phyloP scores from a whole-genome alignment of 1,140 invertebrate species.

The Cardiocondyla obscurior region DNA sequence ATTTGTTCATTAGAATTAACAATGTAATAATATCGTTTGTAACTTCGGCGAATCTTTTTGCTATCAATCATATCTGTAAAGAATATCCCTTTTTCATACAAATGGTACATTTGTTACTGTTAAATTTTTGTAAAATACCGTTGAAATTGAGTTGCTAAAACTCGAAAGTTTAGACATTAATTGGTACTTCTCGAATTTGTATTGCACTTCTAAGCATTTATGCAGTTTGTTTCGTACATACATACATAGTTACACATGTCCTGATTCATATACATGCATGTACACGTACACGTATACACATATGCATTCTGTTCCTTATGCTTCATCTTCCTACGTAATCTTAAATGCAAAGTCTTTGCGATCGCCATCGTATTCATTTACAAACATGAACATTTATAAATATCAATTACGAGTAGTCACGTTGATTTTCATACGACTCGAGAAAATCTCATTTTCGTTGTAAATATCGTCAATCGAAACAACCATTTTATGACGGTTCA shows the following conservation, averaged over 20 bases:
- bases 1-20: conserved; percentile 60
- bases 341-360: conserved; percentile 1
- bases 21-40: conserved; percentile 5
- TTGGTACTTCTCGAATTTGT: conserved; percentile 38
- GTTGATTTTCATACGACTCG: conserved; percentile 7
- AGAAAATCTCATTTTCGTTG: conserved; percentile 19
- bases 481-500: neutral
- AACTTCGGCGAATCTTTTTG: conserved; percentile 34
- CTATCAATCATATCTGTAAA: conserved; percentile 9
- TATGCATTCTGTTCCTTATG: conserved; percentile 65
- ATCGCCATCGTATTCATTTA: conserved; percentile 5
- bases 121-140: conserved; percentile 11
- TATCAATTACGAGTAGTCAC: neutral
- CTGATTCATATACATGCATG: conserved; percentile 19
- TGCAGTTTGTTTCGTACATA: conserved; percentile 68
- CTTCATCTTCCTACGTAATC: conserved; percentile 69
- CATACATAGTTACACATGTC: conserved; percentile 29
- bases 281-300: conserved; percentile 57
- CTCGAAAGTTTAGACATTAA: neutral
- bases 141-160: neutral
- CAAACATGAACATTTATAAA: neutral
- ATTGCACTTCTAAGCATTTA: conserved; percentile 58
- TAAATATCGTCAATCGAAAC: conserved; percentile 20
- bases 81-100: conserved; percentile 31
- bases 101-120: conserved; percentile 9